Percentiles rank a stretch among this genome's conserved stretches.
Evolutionary conservation across 2,797 vertebrate species (phyloP).

Genomic region (Corythornis leucogaster): DNA sequence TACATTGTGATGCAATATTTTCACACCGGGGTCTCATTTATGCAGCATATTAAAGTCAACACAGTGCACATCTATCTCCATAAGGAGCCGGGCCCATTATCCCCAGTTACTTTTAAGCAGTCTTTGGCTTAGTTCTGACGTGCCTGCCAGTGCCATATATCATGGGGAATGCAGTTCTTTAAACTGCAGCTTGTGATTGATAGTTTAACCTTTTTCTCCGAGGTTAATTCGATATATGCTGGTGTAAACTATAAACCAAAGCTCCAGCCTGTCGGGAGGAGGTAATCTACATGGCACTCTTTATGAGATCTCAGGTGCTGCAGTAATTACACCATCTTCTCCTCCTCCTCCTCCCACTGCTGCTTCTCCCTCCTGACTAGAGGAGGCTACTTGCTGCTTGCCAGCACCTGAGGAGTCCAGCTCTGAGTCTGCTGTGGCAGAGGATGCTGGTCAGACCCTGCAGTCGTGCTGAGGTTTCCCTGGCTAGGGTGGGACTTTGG

Average conservation of each 20-base stretch:
- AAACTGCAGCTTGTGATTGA: constrained; percentile 69
- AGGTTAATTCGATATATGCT: constrained; percentile 71
- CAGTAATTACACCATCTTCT: constrained; percentile 34
- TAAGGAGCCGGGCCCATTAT: constrained; percentile 67
- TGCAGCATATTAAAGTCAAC: constrained; percentile 67
- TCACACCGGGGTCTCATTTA: constrained; percentile 68
- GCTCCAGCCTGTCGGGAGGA: constrained; percentile 55
- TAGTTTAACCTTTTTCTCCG: constrained; percentile 71
- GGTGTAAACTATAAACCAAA: constrained; percentile 70
- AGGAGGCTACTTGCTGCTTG: fast-evolving
- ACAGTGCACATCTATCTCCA: constrained; percentile 67
- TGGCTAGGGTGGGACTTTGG: not conserved
- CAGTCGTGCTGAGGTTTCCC: not conserved
- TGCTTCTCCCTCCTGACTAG: not conserved
- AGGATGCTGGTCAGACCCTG: fast-evolving
- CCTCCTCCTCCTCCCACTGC: not conserved
- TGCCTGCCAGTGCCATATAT: constrained; percentile 63
- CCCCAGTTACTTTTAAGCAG: constrained; percentile 69
- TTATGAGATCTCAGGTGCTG: constrained; percentile 62
- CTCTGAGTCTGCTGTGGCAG: not conserved
- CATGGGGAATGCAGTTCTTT: constrained; percentile 58
- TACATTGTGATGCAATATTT: constrained; percentile 69
- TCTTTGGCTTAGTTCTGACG: constrained; percentile 60
- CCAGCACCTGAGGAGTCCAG: not conserved
- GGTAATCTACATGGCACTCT: constrained; percentile 63